These are phyloP conservation scores for Porphyrio hochstetteri DNA, from an alignment of 2,113 vertebrate genomes.

Conservation along the genomic window DNA sequence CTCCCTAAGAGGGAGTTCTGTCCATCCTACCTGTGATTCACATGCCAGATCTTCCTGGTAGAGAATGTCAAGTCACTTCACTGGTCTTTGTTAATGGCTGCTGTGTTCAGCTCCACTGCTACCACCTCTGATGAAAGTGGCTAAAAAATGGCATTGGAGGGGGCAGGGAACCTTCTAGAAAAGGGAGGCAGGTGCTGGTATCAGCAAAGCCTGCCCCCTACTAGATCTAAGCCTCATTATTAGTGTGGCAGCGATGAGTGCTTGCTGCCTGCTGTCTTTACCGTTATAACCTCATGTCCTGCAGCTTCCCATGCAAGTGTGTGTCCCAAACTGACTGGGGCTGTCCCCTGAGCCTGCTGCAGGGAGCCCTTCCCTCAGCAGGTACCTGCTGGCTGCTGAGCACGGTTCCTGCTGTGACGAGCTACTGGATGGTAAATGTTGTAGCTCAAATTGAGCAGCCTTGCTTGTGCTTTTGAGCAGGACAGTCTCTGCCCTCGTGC, in stretches of 20 bases:
- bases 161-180: background rate
- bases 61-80: background rate
- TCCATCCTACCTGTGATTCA: background rate
- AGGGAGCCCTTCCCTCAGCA: background rate
- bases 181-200: background rate
- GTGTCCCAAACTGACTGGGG: background rate
- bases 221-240: slow-evolving; percentile 2
- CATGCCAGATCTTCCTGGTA: background rate
- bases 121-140: background rate
- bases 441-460: background rate
- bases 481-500: background rate
- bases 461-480: background rate
- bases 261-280: slow-evolving; percentile 14
- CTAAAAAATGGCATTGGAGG: background rate
- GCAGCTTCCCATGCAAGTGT: background rate
- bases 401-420: background rate
- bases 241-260: background rate
- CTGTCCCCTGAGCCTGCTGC: background rate
- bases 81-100: background rate
- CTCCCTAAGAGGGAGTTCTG: accelerated
- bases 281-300: background rate
- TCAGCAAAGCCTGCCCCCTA: background rate
- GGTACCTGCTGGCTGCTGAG: accelerated
- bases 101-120: background rate
- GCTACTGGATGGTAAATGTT: background rate